A percentile compares a stretch with the other conserved stretches of the same genome.
These are phyloP conservation scores for Epirrhoe alternata DNA, from an alignment of 2,888 invertebrate species.

Conservation along the genomic window DNA sequence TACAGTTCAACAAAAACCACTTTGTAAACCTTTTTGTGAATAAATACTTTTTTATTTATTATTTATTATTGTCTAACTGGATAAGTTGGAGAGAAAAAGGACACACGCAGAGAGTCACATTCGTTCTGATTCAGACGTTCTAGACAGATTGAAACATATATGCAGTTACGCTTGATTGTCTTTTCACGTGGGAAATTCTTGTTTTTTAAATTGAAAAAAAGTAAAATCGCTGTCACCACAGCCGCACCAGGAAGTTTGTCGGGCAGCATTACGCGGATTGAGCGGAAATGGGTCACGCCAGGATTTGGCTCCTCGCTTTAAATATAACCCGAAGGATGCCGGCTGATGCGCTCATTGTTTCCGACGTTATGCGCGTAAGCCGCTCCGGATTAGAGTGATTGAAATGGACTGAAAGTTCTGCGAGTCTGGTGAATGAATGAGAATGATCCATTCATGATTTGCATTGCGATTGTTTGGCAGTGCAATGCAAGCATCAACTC, in stretches of 20 bases:
- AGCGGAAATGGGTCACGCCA: conserved; percentile 80
- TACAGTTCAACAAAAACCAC: too few species aligned
- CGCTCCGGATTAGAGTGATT: conserved; percentile 25
- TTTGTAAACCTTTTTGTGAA: too few species aligned
- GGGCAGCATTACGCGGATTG: conserved; percentile 75
- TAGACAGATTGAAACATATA: too few species aligned
- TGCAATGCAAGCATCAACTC: neutral
- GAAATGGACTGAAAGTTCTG: conserved; percentile 17
- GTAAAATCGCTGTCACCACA: conserved; percentile 48
- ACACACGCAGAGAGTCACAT: too few species aligned
- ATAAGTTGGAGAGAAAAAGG: too few species aligned
- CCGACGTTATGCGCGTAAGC: conserved; percentile 22
- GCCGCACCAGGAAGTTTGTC: conserved; percentile 57
- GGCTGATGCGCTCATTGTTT: conserved; percentile 33
- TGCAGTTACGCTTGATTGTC: too few species aligned
- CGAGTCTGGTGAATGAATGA: neutral
- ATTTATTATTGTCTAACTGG: too few species aligned
- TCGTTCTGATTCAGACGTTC: too few species aligned
- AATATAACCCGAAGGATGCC: conserved; percentile 64
- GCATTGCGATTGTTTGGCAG: neutral
- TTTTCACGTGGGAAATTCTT: too few species aligned
- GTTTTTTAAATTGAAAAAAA: neutral
- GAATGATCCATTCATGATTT: neutral
- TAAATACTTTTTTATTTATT: too few species aligned
- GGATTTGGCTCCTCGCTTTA: conserved; percentile 81